Base-by-base conservation (phyloP, 2,888 invertebrate genomes). In the Rotaria socialis region DNA sequence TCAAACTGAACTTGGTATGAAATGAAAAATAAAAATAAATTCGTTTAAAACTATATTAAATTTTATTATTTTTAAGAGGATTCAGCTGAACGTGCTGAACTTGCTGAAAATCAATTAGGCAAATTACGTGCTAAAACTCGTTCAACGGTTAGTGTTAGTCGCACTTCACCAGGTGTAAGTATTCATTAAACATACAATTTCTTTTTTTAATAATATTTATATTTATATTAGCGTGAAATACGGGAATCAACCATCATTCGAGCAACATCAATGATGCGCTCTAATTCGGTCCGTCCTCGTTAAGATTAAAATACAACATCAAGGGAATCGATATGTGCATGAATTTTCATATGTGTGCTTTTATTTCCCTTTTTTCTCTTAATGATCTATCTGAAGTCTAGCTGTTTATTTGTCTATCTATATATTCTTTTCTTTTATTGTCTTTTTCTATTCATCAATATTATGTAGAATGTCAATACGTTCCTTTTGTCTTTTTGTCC, bases 61-160 rank as follows among this genome's bases (percentile, higher is more conserved):
- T n/a, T 19, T 6, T 19, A 27, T 67, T 67, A 35, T 88, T 92
- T 92, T 88, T 89, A 92, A 43, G 92, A 92, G 88, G 92, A 92
- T 88, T 91, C 92, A 86, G 92, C 92, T 89, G 92, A 92, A 89
- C 90, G 92, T 47, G 92, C 92, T 75, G 92, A 92, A 88, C 88
- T 90, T 85, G 91, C 92, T 87, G 92, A 92, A 89, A 91, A 90
- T 88, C 89, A 91, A 52, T 89, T 92, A 85, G 89, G 90, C 85
- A 92, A 92, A 89, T 89, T 92, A 88, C 90, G 92, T 74, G 90
- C 92, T 87, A 90, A 90, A 88, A 88, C 85, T 58, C 88, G 88
- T n/a, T 85, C 86, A 55, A 55, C 87, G 50, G 86, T 88, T 58
- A 87, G 87, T 56, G 52, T 50, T 56, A 84, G 84, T 27, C 74